Evolutionary conservation across 2,113 vertebrate genomes (phyloP), one percentile per base, ranked within the genome.

Genomic region (Bostrychus sinensis): DNA sequence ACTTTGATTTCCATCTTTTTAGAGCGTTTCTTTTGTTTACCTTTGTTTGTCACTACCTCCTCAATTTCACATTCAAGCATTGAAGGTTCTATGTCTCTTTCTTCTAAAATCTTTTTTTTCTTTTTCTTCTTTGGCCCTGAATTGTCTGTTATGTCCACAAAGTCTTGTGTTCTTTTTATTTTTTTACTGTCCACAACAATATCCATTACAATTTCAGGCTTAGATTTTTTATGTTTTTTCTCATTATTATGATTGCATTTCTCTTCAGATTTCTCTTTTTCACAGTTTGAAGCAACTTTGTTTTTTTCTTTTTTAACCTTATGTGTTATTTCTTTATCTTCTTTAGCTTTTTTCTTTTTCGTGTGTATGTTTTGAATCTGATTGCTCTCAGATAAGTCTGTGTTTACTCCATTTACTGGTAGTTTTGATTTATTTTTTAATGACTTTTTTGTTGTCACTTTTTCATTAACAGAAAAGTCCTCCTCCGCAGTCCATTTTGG

Each of bases 61-160:
- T 65, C 56, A 13, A 4, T 23, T 1, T 60, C 41, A 53, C 3
- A 17, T 13, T 32, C 16, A 1, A 19, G 16, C 0, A 37, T n/a
- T 7, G 3, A 13, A 8, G 10, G 22, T 45, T 66, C 60, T 9
- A 42, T 32, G 45, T 45, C 39, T 7, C 19, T 32, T n/a, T 2
- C 14, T 7, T 60, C 50, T 0, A 22, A 28, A 1, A 5, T 51
- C 14, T 7, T 19, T 26, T 20, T 65, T 46, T 77, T 86, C 58
- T 82, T 88, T 46, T 70, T 73, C 58, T 80, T 85, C 32, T 56
- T 72, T 0, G 53, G 48, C 30, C 74, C 53, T 2, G 4, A 53
- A 16, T 66, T 54, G 34, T 76, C 78, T 13, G 5, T 36, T 16
- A 48, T 16, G 1, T 22, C 20, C 2, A 36, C n/a, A 30, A 56